Evolutionary conservation across 2,797 vertebrate genomes (phyloP), one percentile per base, ranked within the genome.

Genomic region (Microchirus variegatus): DNA sequence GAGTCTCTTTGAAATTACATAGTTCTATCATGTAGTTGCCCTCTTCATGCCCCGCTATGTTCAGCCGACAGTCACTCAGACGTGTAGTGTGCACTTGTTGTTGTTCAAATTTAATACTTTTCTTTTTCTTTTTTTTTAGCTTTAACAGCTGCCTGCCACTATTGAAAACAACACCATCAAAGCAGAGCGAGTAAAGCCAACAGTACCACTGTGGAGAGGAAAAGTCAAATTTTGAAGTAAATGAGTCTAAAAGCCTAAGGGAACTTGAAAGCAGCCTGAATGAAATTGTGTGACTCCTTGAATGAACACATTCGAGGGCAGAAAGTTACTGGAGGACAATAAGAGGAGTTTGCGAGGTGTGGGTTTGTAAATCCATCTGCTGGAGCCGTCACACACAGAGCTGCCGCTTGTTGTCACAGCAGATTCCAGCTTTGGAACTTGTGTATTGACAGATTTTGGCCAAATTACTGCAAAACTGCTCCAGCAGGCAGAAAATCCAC

Each of bases 311-410:
- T 11, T 37, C 17, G 4, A n/a, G n/a, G 7, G 22, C 19, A 43
- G 48, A 45, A 22, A 49, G 51, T 42, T 61, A 42, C 12, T 62
- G 42, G 11, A 31, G 16, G 19, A 55, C 53, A 65, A 65, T 9
- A 16, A 22, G 12, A 61, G 11, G 11, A 53, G 19, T 36, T 41
- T 13, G 14, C 17, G 14, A 47, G 44, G 44, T 43, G 47, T 43
- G 40, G 31, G 10, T 31, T 55, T 60, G 38, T 16, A 60, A 66
- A 62, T 56, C 12, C 10, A 26, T 50, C 3, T 53, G 65, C 61
- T 36, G 53, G 42, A 63, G 58, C 15, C 37, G 57, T 49, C 51
- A 41, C 56, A 70, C 44, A 70, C 47, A 45, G 44, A 62, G 52
- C 35, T 43, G 43, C 43, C 22, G 17, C 51, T 31, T 70, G 57